Evolutionary conservation across 2,113 vertebrate genomes (phyloP).

Genomic region (Megaleporinus macrocephalus): DNA sequence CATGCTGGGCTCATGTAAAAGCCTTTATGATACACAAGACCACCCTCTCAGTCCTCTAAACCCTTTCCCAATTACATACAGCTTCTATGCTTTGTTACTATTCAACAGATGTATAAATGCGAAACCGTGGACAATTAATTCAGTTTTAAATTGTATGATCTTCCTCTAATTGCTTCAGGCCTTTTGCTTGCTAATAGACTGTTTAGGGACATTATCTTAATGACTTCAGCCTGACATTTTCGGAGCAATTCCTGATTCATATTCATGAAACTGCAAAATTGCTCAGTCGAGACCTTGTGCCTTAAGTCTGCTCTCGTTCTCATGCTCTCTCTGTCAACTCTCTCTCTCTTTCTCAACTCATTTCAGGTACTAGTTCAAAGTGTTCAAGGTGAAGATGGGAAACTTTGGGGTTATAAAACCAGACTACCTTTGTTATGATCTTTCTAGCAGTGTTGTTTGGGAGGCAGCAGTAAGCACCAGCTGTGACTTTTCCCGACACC

Average conservation of each 20-base stretch:
- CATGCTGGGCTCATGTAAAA: background rate
- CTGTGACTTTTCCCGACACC: background rate
- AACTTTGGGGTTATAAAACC: background rate
- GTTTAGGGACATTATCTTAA: conserved; percentile 40
- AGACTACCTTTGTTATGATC: background rate
- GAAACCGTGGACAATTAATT: conserved; percentile 22
- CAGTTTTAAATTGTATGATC: conserved; percentile 19
- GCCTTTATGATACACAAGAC: background rate
- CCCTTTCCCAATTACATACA: background rate
- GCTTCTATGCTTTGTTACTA: conserved; percentile 7
- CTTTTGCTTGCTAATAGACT: conserved; percentile 33
- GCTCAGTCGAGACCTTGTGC: conserved; percentile 5
- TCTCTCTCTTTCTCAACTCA: background rate
- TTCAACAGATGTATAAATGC: conserved; percentile 9
- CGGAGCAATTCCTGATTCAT: conserved; percentile 24
- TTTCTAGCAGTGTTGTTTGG: background rate
- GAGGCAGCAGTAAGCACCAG: background rate
- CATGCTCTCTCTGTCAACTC: background rate
- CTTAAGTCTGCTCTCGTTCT: conserved; percentile 17
- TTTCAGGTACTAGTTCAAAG: background rate
- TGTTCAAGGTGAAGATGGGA: background rate
- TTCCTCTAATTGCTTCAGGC: conserved; percentile 28
- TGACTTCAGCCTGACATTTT: conserved; percentile 33
- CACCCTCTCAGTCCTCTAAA: background rate
- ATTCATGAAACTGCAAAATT: conserved; percentile 26